Conservation (phyloP, 1,140 invertebrate species). For the Sycobia sp. region DNA sequence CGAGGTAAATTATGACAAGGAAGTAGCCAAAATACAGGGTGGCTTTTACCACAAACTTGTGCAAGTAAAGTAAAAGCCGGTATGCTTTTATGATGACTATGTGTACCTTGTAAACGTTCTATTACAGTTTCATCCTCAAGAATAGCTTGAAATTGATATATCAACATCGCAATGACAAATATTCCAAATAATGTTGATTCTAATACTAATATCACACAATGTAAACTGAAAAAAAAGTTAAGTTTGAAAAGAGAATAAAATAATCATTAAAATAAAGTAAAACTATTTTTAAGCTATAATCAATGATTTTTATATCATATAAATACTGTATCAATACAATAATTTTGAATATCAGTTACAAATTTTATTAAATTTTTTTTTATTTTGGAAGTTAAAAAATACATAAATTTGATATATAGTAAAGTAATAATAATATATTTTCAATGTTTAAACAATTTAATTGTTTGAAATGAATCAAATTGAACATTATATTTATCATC, state of each 20-base stretch:
- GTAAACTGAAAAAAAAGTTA: conserved; percentile 70
- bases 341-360: no score
- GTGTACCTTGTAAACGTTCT: conserved; percentile 77
- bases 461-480: not conserved
- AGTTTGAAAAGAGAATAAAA: not conserved
- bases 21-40: conserved; percentile 70
- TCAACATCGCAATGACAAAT: conserved; percentile 87
- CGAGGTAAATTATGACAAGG: conserved; percentile 66
- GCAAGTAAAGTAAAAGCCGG: conserved; percentile 73
- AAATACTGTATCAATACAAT: no score
- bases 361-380: no score
- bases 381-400: no score
- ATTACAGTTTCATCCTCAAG: conserved; percentile 81
- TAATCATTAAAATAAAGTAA: no score
- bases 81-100: conserved; percentile 68
- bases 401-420: no score
- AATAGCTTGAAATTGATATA: conserved; percentile 88
- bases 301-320: no score
- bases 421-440: no score
- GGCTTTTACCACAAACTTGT: conserved; percentile 81
- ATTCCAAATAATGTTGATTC: conserved; percentile 86
- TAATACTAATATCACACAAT: conserved; percentile 82
- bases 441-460: no score
- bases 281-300: no score
- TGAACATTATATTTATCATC: not conserved